Evolutionary conservation across 2,888 invertebrate species (phyloP), one percentile per base, ranked within the genome.

Genomic region (Plemyria rubiginata): DNA sequence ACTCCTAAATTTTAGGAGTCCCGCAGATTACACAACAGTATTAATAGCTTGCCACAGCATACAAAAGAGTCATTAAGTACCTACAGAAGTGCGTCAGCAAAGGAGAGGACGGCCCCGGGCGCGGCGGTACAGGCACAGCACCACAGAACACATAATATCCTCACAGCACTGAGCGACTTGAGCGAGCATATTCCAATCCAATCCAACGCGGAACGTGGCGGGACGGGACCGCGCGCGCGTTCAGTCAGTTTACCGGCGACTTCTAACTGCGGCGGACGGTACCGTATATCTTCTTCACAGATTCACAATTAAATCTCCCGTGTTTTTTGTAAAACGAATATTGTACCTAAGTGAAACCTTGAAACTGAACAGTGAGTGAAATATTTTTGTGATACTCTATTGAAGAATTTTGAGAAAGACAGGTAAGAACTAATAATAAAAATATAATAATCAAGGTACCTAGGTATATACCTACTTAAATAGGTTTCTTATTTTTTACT

Each of bases 241-340:
- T n/a, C n/a, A n/a, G n/a, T 36, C 48, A 91, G 91, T 91, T 80
- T 75, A 76, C 71, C 79, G 80, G 79, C 84, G 78, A 80, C 86
- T 82, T 87, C 86, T 90, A 89, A 87, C 80, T 86, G 90, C 87
- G 88, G 79, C 86, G 90, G 90, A 87, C 86, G 90, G 90, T 88
- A 75, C 78, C 68, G 76, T 79, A 64, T 70, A 66, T 1, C 2
- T 11, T 71, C 65, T 74, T 15, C 16, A 71, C 70, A 65, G 40
- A 29, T 49, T 52, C 8, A 51, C 16, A 36, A 15, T 2, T 12
- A 28, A 65, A 70, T 60, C 54, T 62, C 62, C 70, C 55, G 68
- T 62, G 69, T 43, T 52, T 29, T 56, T 49, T 29, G 22, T 53
- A 46, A 59, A 67, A 55, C 58, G 65, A 67, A 60, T 62, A 66